phyloP scores from a whole-genome alignment of 2,888 invertebrate species.

The Gisinianus flammeolus region DNA sequence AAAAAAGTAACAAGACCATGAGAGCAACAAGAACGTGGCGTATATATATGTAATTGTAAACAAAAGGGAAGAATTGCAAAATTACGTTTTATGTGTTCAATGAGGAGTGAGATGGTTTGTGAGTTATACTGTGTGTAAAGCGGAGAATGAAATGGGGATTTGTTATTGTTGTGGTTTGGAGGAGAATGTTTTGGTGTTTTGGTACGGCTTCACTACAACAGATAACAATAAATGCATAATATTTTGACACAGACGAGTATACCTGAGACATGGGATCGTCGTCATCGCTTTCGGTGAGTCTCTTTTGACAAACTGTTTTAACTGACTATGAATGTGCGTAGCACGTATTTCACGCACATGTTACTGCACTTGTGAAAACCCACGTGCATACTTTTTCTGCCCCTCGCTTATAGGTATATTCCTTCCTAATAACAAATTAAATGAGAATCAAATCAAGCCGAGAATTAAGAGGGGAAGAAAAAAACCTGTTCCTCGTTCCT shows the following conservation, averaged over 20 bases:
- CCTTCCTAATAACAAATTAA: no score
- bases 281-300: conserved; percentile 14
- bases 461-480: not conserved
- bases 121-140: not conserved
- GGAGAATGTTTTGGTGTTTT: not conserved
- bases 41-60: not conserved
- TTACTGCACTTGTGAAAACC: conserved; percentile 2
- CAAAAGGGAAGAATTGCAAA: not conserved
- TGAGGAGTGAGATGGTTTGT: not conserved
- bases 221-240: conserved; percentile 25
- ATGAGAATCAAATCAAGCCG: not conserved
- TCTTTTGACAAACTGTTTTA: conserved; percentile 9
- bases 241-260: conserved; percentile 30
- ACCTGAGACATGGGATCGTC: conserved; percentile 13
- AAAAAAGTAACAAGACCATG: not conserved
- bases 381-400: not conserved
- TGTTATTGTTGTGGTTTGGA: not conserved
- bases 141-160: not conserved
- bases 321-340: conserved; percentile 32
- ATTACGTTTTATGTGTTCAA: not conserved
- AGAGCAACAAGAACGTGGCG: not conserved
- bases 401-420: not conserved
- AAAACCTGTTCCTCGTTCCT: not conserved
- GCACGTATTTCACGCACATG: conserved; percentile 26
- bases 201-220: not conserved